Evolutionary conservation across 2,888 invertebrate species (phyloP).

Genomic region (Caenorhabditis doughertyi): DNA sequence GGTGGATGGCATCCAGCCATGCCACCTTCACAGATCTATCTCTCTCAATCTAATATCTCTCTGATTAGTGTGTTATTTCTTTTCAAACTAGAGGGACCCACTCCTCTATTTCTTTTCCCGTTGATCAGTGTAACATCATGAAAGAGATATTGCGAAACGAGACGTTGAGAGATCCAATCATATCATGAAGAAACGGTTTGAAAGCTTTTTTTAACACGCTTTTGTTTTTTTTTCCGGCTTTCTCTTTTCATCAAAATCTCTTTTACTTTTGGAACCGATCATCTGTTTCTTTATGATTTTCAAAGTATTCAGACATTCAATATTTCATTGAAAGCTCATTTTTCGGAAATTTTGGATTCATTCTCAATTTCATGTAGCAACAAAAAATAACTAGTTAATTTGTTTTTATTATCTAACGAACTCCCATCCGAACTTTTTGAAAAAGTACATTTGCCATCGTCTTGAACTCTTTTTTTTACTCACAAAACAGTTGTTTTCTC

Average conservation of each 20-base stretch:
- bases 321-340: neutral
- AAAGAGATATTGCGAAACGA: constrained; percentile 36
- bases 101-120: neutral
- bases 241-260: constrained; percentile 22
- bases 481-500: constrained; percentile 44
- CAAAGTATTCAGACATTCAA: neutral
- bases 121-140: constrained; percentile 63
- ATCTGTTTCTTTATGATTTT: constrained; percentile 34
- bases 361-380: too few species aligned
- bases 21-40: constrained; percentile 50
- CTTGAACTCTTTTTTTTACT: constrained; percentile 19
- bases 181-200: constrained; percentile 47
- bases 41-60: constrained; percentile 11
- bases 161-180: constrained; percentile 48
- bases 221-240: constrained; percentile 30
- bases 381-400: too few species aligned
- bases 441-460: neutral
- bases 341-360: too few species aligned
- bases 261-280: constrained; percentile 4
- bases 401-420: too few species aligned
- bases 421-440: neutral
- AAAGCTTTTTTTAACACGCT: constrained; percentile 37
- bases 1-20: constrained; percentile 59
- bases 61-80: constrained; percentile 39
- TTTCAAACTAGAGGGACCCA: constrained; percentile 30